Conservation (phyloP, 2,888 invertebrate species). For the Leptinotarsa peninsularis region DNA sequence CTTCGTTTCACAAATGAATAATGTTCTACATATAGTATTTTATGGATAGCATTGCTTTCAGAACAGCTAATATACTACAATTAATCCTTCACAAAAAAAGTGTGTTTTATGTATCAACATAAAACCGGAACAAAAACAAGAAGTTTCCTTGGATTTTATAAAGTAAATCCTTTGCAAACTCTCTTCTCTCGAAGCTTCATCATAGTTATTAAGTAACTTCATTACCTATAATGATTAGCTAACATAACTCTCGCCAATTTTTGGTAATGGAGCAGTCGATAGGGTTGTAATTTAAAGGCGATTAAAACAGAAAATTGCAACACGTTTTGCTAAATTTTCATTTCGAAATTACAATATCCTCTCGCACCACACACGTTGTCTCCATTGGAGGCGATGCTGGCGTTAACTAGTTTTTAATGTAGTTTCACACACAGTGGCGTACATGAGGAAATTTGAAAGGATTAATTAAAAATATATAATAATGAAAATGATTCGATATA, state of each 20-base stretch:
- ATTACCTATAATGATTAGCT: slow-evolving; percentile 28
- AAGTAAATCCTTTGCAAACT: not conserved
- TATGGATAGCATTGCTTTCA: too few species aligned
- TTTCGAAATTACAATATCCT: slow-evolving; percentile 41
- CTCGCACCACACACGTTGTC: slow-evolving; percentile 44
- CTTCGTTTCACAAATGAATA: too few species aligned
- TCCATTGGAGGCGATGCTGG: slow-evolving; percentile 31
- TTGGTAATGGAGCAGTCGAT: slow-evolving; percentile 38
- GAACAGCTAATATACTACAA: too few species aligned
- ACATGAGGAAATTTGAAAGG: not conserved
- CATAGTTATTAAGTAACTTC: slow-evolving; percentile 30
- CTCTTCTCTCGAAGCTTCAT: not conserved
- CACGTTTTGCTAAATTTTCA: slow-evolving; percentile 43
- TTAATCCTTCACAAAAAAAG: too few species aligned
- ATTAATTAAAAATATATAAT: not conserved
- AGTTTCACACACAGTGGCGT: slow-evolving; percentile 39
- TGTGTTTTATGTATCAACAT: too few species aligned
- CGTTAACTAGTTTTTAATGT: slow-evolving; percentile 46
- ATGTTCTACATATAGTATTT: too few species aligned
- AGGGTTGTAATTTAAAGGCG: slow-evolving; percentile 45
- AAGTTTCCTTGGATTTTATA: too few species aligned
- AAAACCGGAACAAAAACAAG: too few species aligned
- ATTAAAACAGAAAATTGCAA: slow-evolving; percentile 44
- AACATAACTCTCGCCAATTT: slow-evolving; percentile 32
- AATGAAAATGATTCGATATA: too few species aligned